These are phyloP conservation scores for Paedocypris sp. DNA, from an alignment of 2,113 vertebrate genomes.

Conservation along the genomic window DNA sequence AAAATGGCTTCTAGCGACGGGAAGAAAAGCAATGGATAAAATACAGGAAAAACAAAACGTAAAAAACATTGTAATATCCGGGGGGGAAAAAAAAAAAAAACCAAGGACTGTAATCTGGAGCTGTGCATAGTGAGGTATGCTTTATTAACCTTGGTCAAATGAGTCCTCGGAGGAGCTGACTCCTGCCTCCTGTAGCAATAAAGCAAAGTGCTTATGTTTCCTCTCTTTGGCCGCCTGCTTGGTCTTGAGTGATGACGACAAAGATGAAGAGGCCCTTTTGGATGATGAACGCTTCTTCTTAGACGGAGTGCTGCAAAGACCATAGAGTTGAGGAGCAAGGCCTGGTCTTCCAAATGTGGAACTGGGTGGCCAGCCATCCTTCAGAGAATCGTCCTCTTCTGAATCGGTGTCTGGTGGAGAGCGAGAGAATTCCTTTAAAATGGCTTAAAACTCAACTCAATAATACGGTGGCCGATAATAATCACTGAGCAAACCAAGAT, in stretches of 20 bases:
- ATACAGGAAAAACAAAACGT: neutral
- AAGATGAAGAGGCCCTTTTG: slow-evolving; percentile 43
- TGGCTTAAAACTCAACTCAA: neutral
- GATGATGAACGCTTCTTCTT: slow-evolving; percentile 58
- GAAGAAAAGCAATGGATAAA: slow-evolving; percentile 49
- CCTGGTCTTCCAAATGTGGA: slow-evolving; percentile 46
- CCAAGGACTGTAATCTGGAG: slow-evolving; percentile 16
- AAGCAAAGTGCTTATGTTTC: slow-evolving; percentile 83
- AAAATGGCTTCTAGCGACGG: slow-evolving; percentile 55
- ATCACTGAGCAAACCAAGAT: too few relatives aligned
- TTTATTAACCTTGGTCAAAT: slow-evolving; percentile 98
- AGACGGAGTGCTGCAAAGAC: slow-evolving; percentile 54
- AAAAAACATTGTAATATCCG: too few relatives aligned
- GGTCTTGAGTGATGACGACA: slow-evolving; percentile 59
- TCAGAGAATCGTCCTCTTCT: slow-evolving; percentile 75
- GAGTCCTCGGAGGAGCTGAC: slow-evolving; percentile 91
- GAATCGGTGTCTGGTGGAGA: slow-evolving; percentile 83
- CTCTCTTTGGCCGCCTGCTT: slow-evolving; percentile 68
- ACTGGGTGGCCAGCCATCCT: slow-evolving; percentile 74
- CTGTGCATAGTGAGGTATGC: slow-evolving; percentile 51
- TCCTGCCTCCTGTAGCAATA: slow-evolving; percentile 82
- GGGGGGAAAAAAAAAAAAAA: slow-evolving; percentile 3
- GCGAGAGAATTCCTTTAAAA: neutral
- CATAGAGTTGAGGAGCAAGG: slow-evolving; percentile 52
- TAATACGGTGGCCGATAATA: too few relatives aligned